Conservation (phyloP, 2,888 invertebrate genomes). For the Dasysyrphus albostriatus region DNA sequence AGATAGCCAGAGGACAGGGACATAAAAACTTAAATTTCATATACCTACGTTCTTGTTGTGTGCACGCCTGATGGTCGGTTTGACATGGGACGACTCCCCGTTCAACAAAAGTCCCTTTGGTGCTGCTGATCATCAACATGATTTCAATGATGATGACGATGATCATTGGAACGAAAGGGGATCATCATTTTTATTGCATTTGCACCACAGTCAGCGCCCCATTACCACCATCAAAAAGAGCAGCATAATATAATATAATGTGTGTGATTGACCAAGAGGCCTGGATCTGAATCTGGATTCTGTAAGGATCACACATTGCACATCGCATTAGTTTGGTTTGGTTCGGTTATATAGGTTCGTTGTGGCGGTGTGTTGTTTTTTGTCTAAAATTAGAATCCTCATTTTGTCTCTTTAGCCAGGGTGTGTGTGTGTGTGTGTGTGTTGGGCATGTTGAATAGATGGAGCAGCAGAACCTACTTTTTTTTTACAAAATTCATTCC, state of each 20-base stretch:
- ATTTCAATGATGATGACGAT: conserved; percentile 33
- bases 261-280: conserved; percentile 76
- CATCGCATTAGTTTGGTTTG: not conserved
- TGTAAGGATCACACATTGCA: conserved; percentile 23
- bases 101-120: not conserved
- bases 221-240: conserved; percentile 59
- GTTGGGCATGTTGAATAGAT: conserved; percentile 3
- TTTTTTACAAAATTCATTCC: conserved; percentile 52
- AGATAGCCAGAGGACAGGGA: conserved; percentile 47
- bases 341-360: conserved; percentile 6
- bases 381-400: conserved; percentile 70
- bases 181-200: conserved; percentile 44
- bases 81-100: conserved; percentile 4
- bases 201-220: conserved; percentile 37
- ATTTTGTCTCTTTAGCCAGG: conserved; percentile 52
- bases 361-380: conserved; percentile 15
- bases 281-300: conserved; percentile 64
- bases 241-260: conserved; percentile 38
- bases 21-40: conserved; percentile 64
- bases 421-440: not conserved
- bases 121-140: conserved; percentile 44
- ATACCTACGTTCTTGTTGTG: conserved; percentile 12
- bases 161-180: conserved; percentile 35
- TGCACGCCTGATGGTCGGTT: conserved; percentile 16
- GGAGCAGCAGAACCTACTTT: not conserved